Base-by-base conservation (phyloP, 2,113 vertebrate species). In the Pollachius pollachius region DNA sequence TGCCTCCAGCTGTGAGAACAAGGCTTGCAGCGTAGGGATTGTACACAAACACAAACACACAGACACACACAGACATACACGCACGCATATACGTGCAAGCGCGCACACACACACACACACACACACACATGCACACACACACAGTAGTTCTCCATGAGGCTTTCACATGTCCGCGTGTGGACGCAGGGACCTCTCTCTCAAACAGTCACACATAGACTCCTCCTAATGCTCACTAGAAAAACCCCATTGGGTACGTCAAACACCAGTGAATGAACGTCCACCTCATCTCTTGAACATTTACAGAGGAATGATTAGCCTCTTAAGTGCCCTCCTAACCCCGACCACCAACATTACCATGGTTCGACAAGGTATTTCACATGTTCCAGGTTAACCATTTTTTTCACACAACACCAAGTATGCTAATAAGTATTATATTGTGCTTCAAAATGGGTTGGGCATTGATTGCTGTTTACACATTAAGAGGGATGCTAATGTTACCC, bases 1-100 rank as follows among this genome's bases (percentile, higher is more conserved):
- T 92, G 84, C 80, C 80, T 82, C 74, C 92, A 94, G 91, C 91
- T 93, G 92, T 90, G 79, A 63, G 25, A 76, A 77, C 73, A 67
- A 37, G 73, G 79, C 68, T 41, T 11, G 67, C 64, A 48, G 72
- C 67, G 82, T 71, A 0, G 16, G 41, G 41, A 48, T 48, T 48
- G 70, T 30, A 75, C 48, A 52, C 15, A 30, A 25, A 68, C 69
- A 54, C 54, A 56, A 18, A 65, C 60, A 58, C 58, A 25, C 60
- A 73, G 62, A 74, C 65, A 79, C 73, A 70, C 68, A 67, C 57
- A 54, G 17, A 62, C 52, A 56, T 11, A 62, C 48, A n/a, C 57
- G 41, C 59, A 41, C 58, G 18, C 52, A 69, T 41, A 67, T 37
- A 25, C 58, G 58, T 61, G 34, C 58, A 27, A 64, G 71, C 48